Percentiles rank a stretch among this genome's conserved stretches.
Evolutionary conservation across 1,140 invertebrate species (phyloP).

Genomic region (Brachionus sp.): DNA sequence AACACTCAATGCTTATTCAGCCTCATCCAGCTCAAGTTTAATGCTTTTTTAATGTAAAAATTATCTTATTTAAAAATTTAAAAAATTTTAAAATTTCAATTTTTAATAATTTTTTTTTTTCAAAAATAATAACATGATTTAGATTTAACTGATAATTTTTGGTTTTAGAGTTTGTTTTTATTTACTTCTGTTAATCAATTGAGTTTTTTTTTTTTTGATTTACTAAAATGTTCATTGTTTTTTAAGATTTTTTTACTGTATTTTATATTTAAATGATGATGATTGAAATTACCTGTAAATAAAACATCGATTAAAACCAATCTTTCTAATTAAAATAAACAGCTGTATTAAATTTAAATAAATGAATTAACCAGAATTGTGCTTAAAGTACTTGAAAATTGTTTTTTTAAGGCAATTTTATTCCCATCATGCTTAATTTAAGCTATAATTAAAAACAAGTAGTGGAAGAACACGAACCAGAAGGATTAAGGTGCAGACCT

Average conservation of each 20-base stretch:
- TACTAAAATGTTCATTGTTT: not conserved
- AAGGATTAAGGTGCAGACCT: too few relatives aligned
- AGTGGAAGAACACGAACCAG: too few relatives aligned
- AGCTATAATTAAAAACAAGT: too few relatives aligned
- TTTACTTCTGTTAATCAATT: not conserved
- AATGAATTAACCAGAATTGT: too few relatives aligned
- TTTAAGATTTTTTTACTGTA: not conserved
- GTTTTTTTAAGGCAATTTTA: too few relatives aligned
- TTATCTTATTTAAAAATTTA: not conserved
- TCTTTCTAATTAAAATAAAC: too few relatives aligned
- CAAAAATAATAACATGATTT: not conserved
- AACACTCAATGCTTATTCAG: slow-evolving; percentile 25
- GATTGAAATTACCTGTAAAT: not conserved
- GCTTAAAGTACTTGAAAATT: too few relatives aligned
- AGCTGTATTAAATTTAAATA: too few relatives aligned
- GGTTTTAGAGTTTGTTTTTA: not conserved
- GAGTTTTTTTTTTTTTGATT: not conserved
- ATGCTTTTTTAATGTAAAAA: not conserved
- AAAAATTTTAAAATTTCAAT: not conserved
- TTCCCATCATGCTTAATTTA: too few relatives aligned
- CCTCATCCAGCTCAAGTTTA: slow-evolving; percentile 45
- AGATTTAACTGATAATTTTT: slow-evolving; percentile 9
- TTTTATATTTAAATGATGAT: not conserved
- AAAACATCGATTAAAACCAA: not conserved
- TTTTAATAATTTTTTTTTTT: not conserved